Conservation (phyloP, 30 jellyfish, hydroid and myxozoan genomes). For the Morbakka virulenta region DNA sequence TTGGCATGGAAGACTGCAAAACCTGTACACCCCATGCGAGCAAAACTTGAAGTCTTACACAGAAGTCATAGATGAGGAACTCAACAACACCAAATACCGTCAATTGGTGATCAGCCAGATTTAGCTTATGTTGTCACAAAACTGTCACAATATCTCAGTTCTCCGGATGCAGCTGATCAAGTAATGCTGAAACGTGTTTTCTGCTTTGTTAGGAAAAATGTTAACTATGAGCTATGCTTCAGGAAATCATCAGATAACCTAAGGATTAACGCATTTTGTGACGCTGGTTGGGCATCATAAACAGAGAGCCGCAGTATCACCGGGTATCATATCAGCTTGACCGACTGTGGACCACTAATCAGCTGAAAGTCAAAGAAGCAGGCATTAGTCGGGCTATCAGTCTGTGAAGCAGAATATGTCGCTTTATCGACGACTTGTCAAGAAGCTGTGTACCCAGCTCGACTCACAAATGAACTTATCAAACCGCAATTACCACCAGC, state of each 20-base stretch:
- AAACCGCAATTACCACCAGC: conserved; percentile 38
- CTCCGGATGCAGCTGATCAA: not conserved
- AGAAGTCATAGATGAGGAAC: not conserved
- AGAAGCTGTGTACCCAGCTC: conserved; percentile 19
- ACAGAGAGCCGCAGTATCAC: conserved; percentile 40
- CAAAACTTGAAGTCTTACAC: not conserved
- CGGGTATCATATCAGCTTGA: no score
- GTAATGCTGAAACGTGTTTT: conserved; percentile 17
- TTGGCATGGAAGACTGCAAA: conserved; percentile 21
- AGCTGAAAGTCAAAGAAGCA: conserved; percentile 47
- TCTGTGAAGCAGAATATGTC: conserved; percentile 43
- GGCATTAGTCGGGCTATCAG: conserved; percentile 24
- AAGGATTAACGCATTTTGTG: no score
- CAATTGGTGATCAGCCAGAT: conserved; percentile 15
- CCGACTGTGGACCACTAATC: no score
- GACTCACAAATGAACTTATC: no score
- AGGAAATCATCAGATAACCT: not conserved
- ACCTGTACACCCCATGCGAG: conserved; percentile 26
- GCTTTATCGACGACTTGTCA: conserved; percentile 48
- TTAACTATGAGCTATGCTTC: conserved; percentile 6
- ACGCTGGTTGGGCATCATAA: conserved; percentile 56
- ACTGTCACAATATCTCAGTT: conserved; percentile 14
- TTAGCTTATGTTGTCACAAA: conserved; percentile 18
- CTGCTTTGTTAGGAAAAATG: conserved; percentile 19
- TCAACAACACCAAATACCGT: not conserved